Evolutionary conservation across 2,888 invertebrate genomes (phyloP), one percentile per base, ranked within the genome.

Genomic region (Noctua janthina): DNA sequence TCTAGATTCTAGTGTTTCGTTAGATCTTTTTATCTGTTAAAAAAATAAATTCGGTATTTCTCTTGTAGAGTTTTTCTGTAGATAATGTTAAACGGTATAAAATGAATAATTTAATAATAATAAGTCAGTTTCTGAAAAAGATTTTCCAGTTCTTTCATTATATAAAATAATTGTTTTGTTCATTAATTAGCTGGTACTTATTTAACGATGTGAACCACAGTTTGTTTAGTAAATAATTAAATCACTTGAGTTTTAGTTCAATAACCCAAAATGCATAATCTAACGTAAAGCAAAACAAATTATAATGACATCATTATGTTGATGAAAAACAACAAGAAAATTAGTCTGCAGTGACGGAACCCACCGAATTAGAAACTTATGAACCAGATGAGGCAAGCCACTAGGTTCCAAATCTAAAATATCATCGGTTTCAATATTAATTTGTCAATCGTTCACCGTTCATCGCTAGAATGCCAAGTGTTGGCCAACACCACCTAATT

Each of bases 401-500:
- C 29, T 51, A 51, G n/a, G 15, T 46, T 4, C 51, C 11, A 73
- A 70, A 83, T 80, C 43, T 39, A 69, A 74, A 79, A 76, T 56
- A 76, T 79, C 46, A 77, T 73, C 76, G 72, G 67, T 59, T 76
- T 72, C 62, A 54, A 59, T 88, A 81, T 73, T 35, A 68, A 74
- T 81, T 83, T 83, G 79, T 87, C 82, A 83, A 83, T 81, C 72
- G 78, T 75, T 79, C 76, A 69, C 29, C 69, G 73, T 78, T 72
- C 62, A 74, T 79, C 43, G 76, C 79, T 66, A 84, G 84, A 81
- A 82, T 83, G 79, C 51, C 56, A 43, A 39, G 3, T 11, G 76
- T 89, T 84, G 17, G n/a, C 70, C 56, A 84, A 85, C 68, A 78
- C 29, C 56, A 51, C 66, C 64, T 83, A 86, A 78, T 85, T 87